A percentile compares a stretch with the other conserved stretches of the same genome.
Conservation (phyloP, 92 coral and sea anemone genomes). For the Actinernus sp. region DNA sequence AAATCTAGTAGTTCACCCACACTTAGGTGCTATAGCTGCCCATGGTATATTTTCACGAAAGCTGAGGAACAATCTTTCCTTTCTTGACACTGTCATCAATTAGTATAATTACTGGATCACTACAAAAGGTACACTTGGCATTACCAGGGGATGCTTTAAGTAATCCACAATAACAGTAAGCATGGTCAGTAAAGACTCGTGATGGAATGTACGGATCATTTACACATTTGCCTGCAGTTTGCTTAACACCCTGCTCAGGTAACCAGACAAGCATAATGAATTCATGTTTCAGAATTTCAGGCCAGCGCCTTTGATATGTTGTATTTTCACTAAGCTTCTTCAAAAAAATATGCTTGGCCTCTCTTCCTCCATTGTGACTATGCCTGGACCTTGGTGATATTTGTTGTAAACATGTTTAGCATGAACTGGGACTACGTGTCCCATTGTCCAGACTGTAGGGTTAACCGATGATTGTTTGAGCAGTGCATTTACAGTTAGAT, state of each 20-base stretch:
- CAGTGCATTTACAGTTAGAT: constrained; percentile 31
- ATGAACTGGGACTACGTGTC: constrained; percentile 55
- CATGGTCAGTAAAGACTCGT: constrained; percentile 33
- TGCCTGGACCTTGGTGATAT: constrained; percentile 38
- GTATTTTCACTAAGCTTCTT: constrained; percentile 54
- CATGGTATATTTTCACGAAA: too few relatives aligned
- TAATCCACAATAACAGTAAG: constrained; percentile 60
- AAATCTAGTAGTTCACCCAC: too few relatives aligned
- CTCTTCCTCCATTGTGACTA: constrained; percentile 57
- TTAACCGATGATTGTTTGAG: constrained; percentile 33
- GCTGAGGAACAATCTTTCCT: too few relatives aligned
- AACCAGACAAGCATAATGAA: constrained; percentile 67
- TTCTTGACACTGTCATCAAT: constrained; percentile 8
- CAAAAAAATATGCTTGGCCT: constrained; percentile 57
- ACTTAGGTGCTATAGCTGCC: too few relatives aligned
- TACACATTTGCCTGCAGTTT: constrained; percentile 24
- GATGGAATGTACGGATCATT: constrained; percentile 47
- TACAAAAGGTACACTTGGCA: constrained; percentile 37
- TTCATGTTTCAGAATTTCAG: constrained; percentile 62
- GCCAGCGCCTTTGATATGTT: constrained; percentile 54
- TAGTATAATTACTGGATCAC: constrained; percentile 5
- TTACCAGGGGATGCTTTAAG: constrained; percentile 40
- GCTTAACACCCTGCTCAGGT: constrained; percentile 65
- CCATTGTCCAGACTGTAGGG: constrained; percentile 48
- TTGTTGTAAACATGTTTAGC: constrained; percentile 35